phyloP scores from a whole-genome alignment of 2,797 vertebrate genomes.

The Sphenodon punctatus region DNA sequence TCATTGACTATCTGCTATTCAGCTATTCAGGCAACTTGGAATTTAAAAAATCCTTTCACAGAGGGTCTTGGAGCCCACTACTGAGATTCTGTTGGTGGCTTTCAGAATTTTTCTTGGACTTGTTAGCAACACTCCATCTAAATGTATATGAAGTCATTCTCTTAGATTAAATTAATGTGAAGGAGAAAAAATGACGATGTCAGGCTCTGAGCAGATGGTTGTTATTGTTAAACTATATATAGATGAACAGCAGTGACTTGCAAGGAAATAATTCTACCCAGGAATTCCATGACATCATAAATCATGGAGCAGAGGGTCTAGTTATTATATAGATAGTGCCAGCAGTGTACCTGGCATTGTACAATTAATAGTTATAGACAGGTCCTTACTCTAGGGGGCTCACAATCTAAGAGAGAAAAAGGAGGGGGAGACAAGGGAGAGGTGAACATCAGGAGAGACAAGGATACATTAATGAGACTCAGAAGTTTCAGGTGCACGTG shows the following conservation, averaged over 20 bases:
- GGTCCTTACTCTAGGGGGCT: too few species aligned
- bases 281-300: slow-evolving; percentile 50
- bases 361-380: too few species aligned
- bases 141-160: slow-evolving; percentile 51
- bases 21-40: slow-evolving; percentile 1
- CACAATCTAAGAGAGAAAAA: too few species aligned
- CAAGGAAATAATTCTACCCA: slow-evolving; percentile 47
- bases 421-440: too few species aligned
- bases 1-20: background rate
- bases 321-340: too few species aligned
- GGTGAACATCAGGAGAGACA: too few species aligned
- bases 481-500: too few species aligned
- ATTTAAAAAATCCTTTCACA: slow-evolving; percentile 25
- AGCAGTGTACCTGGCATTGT: too few species aligned
- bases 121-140: slow-evolving; percentile 35
- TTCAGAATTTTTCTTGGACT: slow-evolving; percentile 36
- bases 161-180: slow-evolving; percentile 45
- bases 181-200: slow-evolving; percentile 26
- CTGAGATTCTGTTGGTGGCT: slow-evolving; percentile 20
- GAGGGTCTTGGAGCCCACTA: slow-evolving; percentile 7
- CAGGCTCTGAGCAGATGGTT: slow-evolving; percentile 43
- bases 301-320: slow-evolving; percentile 37
- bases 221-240: slow-evolving; percentile 57
- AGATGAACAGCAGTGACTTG: slow-evolving; percentile 44
- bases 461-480: too few species aligned